Conservation (phyloP, 2,797 vertebrate genomes). For the Chiroxiphia lanceolata region DNA sequence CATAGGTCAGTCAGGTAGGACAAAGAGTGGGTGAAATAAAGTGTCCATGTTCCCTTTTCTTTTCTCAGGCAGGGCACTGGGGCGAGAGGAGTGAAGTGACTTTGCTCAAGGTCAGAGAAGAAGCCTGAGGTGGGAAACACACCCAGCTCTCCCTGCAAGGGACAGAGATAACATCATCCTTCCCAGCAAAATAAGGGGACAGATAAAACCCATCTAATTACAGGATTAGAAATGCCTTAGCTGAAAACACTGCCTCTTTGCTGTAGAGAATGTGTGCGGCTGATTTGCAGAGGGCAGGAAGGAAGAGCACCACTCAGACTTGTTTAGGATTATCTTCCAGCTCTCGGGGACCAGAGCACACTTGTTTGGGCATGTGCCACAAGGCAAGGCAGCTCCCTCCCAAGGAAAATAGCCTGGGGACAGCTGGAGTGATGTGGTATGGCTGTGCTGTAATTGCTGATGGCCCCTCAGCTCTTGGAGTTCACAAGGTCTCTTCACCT, state of each 20-base stretch:
- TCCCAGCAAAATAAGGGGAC: background rate
- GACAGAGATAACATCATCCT: background rate
- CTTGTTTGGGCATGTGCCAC: background rate
- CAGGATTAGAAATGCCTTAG: background rate
- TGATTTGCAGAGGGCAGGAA: background rate
- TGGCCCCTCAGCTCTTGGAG: background rate
- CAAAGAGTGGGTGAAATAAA: background rate
- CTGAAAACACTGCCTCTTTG: background rate
- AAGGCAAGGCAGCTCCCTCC: background rate
- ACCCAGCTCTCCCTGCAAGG: background rate
- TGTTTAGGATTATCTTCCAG: background rate
- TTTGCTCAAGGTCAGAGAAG: background rate
- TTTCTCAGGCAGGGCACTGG: background rate
- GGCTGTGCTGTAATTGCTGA: background rate
- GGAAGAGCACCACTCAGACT: background rate
- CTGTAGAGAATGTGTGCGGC: background rate
- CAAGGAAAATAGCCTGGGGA: background rate
- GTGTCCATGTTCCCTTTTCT: background rate
- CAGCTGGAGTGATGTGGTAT: background rate
- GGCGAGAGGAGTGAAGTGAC: background rate
- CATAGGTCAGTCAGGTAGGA: accelerated
- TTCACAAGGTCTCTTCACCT: accelerated
- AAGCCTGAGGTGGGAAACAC: background rate
- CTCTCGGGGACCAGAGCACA: background rate
- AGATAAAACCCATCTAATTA: background rate